phyloP scores from a whole-genome alignment of 1,140 invertebrate genomes.

The Pseudomyrmex sp. region DNA sequence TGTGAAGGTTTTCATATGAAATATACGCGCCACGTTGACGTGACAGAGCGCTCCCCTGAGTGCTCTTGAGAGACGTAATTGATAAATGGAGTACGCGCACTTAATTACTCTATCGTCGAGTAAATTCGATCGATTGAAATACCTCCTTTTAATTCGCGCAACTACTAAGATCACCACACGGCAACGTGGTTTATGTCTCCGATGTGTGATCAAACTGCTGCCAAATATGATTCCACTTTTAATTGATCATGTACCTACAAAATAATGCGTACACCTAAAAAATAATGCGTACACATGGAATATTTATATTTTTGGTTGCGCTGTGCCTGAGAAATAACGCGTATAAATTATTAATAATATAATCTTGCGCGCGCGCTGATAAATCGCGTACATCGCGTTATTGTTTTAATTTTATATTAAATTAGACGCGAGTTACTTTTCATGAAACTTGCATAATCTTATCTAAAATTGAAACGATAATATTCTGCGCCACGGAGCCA shows the following conservation, averaged over 20 bases:
- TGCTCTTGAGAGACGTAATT: constrained; percentile 40
- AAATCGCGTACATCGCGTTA: too few relatives aligned
- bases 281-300: neutral
- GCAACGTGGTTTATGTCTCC: neutral
- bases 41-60: neutral
- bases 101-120: constrained; percentile 29
- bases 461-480: neutral
- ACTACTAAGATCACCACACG: constrained; percentile 3
- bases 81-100: constrained; percentile 13
- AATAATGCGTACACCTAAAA: neutral
- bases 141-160: neutral
- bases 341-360: neutral
- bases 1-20: constrained; percentile 4
- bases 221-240: neutral
- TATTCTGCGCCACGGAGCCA: neutral
- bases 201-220: neutral
- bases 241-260: neutral
- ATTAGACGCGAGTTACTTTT: too few relatives aligned
- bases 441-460: too few relatives aligned
- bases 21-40: neutral
- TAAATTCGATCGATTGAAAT: constrained; percentile 22
- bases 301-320: neutral
- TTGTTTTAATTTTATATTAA: neutral
- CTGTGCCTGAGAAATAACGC: neutral
- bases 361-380: too few relatives aligned